phyloP scores from a whole-genome alignment of 2,888 invertebrate species.

The Micropterix aruncella region DNA sequence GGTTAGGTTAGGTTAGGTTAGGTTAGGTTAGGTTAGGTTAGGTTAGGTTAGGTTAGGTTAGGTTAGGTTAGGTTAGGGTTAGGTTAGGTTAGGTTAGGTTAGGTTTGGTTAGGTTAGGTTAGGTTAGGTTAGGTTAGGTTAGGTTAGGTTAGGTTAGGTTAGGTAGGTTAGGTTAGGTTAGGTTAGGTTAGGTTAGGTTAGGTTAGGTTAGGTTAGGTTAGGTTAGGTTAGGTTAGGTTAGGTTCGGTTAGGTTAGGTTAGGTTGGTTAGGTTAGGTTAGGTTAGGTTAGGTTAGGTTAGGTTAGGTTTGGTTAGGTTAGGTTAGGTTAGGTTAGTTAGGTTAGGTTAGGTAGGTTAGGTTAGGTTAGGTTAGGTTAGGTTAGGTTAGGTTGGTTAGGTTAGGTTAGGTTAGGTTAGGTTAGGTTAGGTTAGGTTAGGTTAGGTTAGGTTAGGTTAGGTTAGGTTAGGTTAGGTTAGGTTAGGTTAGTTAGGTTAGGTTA shows the following conservation, averaged over 20 bases:
- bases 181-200: constrained; percentile 8
- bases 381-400: constrained; percentile 5
- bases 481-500: constrained; percentile 7
- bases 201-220: constrained; percentile 8
- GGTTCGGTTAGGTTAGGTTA: too few species aligned
- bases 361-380: not conserved
- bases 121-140: constrained; percentile 9
- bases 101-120: constrained; percentile 8
- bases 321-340: constrained; percentile 10
- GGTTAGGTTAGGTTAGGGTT: constrained; percentile 7
- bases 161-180: constrained; percentile 6
- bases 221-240: constrained; percentile 8
- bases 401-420: constrained; percentile 3
- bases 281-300: constrained; percentile 9
- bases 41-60: constrained; percentile 10
- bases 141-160: constrained; percentile 9
- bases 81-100: constrained; percentile 8
- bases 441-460: constrained; percentile 6
- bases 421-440: constrained; percentile 6
- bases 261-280: too few species aligned
- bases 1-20: constrained; percentile 10
- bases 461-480: constrained; percentile 6
- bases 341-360: not conserved
- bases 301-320: constrained; percentile 10
- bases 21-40: constrained; percentile 9